phyloP scores from a whole-genome alignment of 2,113 vertebrate genomes.

The Felis chaus region DNA sequence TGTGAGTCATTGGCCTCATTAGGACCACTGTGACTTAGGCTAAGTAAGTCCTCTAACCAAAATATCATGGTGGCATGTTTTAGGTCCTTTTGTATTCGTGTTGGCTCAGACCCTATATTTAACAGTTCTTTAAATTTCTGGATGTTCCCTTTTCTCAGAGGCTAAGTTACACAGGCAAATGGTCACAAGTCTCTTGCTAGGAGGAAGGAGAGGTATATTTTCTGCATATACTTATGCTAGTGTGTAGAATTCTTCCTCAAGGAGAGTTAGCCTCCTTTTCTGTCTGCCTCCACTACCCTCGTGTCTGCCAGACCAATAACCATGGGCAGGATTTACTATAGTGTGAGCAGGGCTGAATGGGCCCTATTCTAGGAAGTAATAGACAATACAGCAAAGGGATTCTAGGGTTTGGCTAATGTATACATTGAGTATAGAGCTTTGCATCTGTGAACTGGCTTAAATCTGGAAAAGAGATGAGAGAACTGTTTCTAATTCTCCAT shows the following conservation, averaged over 20 bases:
- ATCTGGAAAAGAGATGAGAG: not conserved
- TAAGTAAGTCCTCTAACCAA: not conserved
- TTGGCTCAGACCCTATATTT: not conserved
- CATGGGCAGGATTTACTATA: not conserved
- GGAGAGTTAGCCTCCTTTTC: not conserved
- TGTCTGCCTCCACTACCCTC: not conserved
- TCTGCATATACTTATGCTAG: not conserved
- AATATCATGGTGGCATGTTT: not conserved
- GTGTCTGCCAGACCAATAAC: not conserved
- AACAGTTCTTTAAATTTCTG: not conserved
- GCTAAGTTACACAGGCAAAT: not conserved
- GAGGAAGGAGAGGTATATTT: not conserved
- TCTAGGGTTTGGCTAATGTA: not conserved
- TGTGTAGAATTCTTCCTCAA: not conserved
- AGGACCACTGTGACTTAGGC: not conserved
- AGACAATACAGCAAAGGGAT: not conserved
- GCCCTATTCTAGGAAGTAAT: not conserved
- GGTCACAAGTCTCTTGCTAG: not conserved
- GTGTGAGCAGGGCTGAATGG: not conserved
- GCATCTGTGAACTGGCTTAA: not conserved
- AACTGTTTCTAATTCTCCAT: not conserved
- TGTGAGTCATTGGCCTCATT: not conserved
- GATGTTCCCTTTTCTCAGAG: not conserved
- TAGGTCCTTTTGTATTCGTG: not conserved
- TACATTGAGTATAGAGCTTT: not conserved